A percentile compares a stretch with the other conserved stretches of the same genome.
Conservation (phyloP, 35 echinoderm and acorn worm species). For the Ptychodera flava region DNA sequence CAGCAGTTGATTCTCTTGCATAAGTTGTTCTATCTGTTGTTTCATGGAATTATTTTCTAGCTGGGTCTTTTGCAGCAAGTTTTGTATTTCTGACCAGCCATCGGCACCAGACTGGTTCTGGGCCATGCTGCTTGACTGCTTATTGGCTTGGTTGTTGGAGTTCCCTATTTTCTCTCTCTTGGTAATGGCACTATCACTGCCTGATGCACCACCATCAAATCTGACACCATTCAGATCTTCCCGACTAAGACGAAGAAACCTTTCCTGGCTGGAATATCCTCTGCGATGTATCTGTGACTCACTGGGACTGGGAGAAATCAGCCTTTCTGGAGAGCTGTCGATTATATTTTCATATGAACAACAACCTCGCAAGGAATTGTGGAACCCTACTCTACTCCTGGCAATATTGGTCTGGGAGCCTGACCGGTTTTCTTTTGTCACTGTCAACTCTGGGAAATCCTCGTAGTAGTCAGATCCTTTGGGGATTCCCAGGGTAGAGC, state of each 20-base stretch:
- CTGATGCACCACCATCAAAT: not conserved
- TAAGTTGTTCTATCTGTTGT: conserved; percentile 71
- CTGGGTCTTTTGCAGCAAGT: conserved; percentile 91
- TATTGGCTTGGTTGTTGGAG: no score
- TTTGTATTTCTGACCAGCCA: conserved; percentile 94
- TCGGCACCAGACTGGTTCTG: conserved; percentile 45
- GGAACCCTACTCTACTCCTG: not conserved
- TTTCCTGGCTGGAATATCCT: not conserved
- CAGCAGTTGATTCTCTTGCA: conserved; percentile 72
- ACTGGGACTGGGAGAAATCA: not conserved
- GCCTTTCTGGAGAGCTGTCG: not conserved
- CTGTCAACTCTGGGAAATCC: not conserved
- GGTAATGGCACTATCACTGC: not conserved
- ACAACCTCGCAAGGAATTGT: not conserved
- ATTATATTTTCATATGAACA: not conserved
- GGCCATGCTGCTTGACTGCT: conserved; percentile 31
- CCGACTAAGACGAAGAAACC: not conserved
- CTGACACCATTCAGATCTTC: not conserved
- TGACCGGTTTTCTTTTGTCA: not conserved
- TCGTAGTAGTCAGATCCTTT: not conserved
- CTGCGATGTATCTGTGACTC: not conserved
- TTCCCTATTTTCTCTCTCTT: no score
- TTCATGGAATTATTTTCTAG: conserved; percentile 90
- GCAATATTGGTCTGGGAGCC: not conserved
- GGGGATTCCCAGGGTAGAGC: not conserved